Percentiles rank a stretch among this genome's conserved stretches.
These are phyloP conservation scores for Sycophaga agraensis DNA, from an alignment of 1,140 invertebrate genomes.

Conservation along the genomic window DNA sequence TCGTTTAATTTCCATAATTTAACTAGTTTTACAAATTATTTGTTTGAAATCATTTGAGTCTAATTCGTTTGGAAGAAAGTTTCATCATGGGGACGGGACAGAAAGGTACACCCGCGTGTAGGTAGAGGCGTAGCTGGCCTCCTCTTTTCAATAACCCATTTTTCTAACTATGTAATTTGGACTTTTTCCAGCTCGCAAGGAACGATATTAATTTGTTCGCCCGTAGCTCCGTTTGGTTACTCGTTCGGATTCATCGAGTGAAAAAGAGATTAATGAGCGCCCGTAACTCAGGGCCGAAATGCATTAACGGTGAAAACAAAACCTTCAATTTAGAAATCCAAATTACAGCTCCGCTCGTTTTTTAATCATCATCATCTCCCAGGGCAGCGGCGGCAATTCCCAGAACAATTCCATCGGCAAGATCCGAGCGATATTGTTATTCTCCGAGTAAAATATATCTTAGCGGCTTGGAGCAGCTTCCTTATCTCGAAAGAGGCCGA, in stretches of 20 bases:
- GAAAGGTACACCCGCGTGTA: too few species aligned
- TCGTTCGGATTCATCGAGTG: constrained; percentile 19
- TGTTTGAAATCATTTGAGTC: too few species aligned
- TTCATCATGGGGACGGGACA: too few species aligned
- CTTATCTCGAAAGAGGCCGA: not conserved
- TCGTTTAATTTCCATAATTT: too few species aligned
- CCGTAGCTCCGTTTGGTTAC: constrained; percentile 1
- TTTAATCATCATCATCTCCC: constrained; percentile 24
- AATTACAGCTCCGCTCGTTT: constrained; percentile 24
- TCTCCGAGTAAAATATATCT: constrained; percentile 21
- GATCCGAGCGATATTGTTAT: constrained; percentile 21
- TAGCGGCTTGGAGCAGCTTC: not conserved
- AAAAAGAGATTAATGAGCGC: constrained; percentile 28
- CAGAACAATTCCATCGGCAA: constrained; percentile 23
- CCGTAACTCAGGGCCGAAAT: constrained; percentile 20
- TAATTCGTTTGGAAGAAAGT: too few species aligned
- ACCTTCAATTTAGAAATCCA: constrained; percentile 28
- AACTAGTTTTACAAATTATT: too few species aligned
- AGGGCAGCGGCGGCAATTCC: constrained; percentile 7
- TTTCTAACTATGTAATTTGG: constrained; percentile 3
- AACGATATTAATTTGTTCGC: constrained; percentile 19
- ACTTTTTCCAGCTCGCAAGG: not conserved
- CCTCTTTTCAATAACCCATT: constrained; percentile 11
- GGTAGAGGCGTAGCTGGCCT: too few species aligned
- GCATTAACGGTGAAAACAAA: constrained; percentile 26